Evolutionary conservation across 2,113 vertebrate species (phyloP).

Genomic region (Polypterus bichir): DNA sequence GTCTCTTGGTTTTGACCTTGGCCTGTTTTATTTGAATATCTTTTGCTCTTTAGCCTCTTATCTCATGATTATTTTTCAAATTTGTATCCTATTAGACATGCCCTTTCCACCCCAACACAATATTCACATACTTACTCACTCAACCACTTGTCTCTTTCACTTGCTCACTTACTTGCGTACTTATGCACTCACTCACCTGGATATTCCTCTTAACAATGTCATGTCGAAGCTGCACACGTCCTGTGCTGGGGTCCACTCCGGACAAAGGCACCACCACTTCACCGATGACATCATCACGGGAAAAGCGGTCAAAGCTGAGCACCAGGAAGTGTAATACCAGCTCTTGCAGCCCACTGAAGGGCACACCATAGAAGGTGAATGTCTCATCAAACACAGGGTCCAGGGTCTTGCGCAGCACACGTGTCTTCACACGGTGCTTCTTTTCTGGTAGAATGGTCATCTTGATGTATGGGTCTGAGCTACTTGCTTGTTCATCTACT

Average conservation of each 20-base stretch:
- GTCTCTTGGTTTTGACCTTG: too few species aligned
- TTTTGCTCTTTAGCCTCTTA: neutral
- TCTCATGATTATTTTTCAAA: neutral
- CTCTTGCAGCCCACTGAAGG: constrained; percentile 82
- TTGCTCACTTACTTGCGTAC: neutral
- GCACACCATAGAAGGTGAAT: constrained; percentile 92
- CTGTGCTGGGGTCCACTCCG: constrained; percentile 84
- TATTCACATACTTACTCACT: too few species aligned
- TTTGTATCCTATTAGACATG: too few species aligned
- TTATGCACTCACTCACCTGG: constrained; percentile 53
- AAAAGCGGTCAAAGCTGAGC: constrained; percentile 90
- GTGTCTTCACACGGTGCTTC: constrained; percentile 88
- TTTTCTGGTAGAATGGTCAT: constrained; percentile 95
- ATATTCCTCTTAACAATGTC: constrained; percentile 87
- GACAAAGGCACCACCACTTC: constrained; percentile 84
- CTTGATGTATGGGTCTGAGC: constrained; percentile 88
- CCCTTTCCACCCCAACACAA: too few species aligned
- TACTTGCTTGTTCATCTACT: constrained; percentile 74
- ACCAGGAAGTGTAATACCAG: constrained; percentile 90
- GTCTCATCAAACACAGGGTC: constrained; percentile 89
- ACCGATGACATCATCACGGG: constrained; percentile 83
- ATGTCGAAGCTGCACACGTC: constrained; percentile 77
- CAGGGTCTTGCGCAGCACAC: constrained; percentile 81
- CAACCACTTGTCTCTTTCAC: neutral
- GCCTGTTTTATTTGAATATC: too few species aligned